A percentile compares a stretch with the other conserved stretches of the same genome.
phyloP scores from a whole-genome alignment of 1,140 invertebrate species.

The Scaptomyza montana region DNA sequence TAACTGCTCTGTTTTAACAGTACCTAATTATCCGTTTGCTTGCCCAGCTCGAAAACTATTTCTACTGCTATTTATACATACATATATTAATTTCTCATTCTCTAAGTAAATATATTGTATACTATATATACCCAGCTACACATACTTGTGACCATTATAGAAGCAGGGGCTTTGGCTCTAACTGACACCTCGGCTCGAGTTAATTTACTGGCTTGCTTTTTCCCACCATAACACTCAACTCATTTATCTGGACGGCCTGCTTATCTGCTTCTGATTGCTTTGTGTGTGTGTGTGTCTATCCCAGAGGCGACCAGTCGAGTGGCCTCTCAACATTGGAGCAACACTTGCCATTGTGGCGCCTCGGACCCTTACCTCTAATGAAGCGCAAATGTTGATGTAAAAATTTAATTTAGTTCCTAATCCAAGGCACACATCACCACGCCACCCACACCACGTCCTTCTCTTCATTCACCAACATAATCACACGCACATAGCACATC shows the following conservation, averaged over 20 bases:
- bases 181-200: constrained; percentile 29
- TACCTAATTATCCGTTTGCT: constrained; percentile 36
- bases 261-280: constrained; percentile 6
- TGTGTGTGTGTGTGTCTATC: constrained; percentile 4
- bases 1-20: constrained; percentile 3
- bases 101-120: constrained; percentile 23
- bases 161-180: background rate
- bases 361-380: constrained; percentile 60
- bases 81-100: background rate
- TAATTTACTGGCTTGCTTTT: constrained; percentile 44
- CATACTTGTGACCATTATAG: constrained; percentile 13
- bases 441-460: constrained; percentile 1
- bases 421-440: constrained; percentile 56
- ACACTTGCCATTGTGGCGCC: constrained; percentile 30
- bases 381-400: constrained; percentile 81
- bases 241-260: constrained; percentile 32
- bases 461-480: background rate
- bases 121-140: background rate
- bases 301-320: constrained; percentile 41
- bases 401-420: constrained; percentile 80
- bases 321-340: constrained; percentile 39
- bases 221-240: constrained; percentile 49
- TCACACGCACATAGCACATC: constrained; percentile 12
- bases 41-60: constrained; percentile 6
- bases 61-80: background rate